Evolutionary conservation across 2,888 invertebrate species (phyloP).

Genomic region (Craniophora ligustri): DNA sequence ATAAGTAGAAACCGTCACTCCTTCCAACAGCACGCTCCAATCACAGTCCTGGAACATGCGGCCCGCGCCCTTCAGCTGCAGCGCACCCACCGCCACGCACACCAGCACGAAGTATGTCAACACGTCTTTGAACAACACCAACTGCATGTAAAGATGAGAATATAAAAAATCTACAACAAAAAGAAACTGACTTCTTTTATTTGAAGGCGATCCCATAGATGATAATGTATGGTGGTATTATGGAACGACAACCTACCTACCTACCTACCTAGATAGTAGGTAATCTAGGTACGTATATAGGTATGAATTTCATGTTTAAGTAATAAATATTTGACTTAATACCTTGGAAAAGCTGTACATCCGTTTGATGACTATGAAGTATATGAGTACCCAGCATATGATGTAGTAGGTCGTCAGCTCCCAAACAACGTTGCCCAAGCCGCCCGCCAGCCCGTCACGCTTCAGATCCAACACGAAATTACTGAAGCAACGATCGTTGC

Average conservation of each 20-base stretch:
- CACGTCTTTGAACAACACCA: slow-evolving; percentile 82
- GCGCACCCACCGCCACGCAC: slow-evolving; percentile 70
- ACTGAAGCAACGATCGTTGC: slow-evolving; percentile 58
- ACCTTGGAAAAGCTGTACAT: slow-evolving; percentile 84
- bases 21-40: slow-evolving; percentile 75
- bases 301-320: too few species aligned
- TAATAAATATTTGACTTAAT: too few species aligned
- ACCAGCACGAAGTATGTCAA: slow-evolving; percentile 73
- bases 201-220: too few species aligned
- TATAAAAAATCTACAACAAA: neutral
- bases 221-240: too few species aligned
- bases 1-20: slow-evolving; percentile 65
- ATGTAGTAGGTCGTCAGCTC: slow-evolving; percentile 75
- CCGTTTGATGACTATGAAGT: slow-evolving; percentile 76
- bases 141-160: slow-evolving; percentile 62
- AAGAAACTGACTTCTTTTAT: too few species aligned
- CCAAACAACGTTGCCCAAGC: slow-evolving; percentile 76
- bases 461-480: slow-evolving; percentile 78
- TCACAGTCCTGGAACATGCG: slow-evolving; percentile 73
- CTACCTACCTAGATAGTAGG: too few species aligned
- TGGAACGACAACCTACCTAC: too few species aligned
- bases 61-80: slow-evolving; percentile 69
- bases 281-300: too few species aligned
- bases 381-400: slow-evolving; percentile 78
- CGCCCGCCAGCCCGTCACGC: slow-evolving; percentile 72